Evolutionary conservation across 2,888 invertebrate species (phyloP), one percentile per base, ranked within the genome.

Genomic region (Lottia gigantea): DNA sequence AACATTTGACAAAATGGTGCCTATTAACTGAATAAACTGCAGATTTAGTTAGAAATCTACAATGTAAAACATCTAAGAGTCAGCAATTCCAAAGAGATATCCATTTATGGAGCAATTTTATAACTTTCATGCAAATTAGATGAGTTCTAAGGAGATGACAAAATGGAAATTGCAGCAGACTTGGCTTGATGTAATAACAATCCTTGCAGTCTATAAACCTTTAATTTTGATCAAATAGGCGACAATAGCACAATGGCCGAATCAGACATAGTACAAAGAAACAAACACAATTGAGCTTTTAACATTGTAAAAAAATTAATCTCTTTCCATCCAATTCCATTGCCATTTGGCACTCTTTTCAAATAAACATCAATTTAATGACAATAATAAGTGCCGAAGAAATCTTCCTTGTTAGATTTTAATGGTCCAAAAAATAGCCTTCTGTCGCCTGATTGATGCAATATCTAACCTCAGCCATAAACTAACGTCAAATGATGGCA

Each of bases 221-320:
- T 55, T 55, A 55, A 55, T 55, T 55, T 55, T 19, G 2, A 55
- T 55, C 55, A 55, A 55, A 55, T 55, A 19, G 55, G 14, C 19
- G 23, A 55, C 19, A 55, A 55, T 55, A 19, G 19, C 55, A 55
- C 55, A 55, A 55, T 55, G 55, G 55, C 12, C 11, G 14, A 23
- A 23, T 23, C 55, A 23, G 23, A 23, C 55, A 12, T 12, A 55
- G 19, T 23, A 55, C 19, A 19, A 49, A 55, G 12, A 6, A 2
- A 14, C 19, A 8, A 55, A 19, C 19, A 55, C 55, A 23, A 55
- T 55, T 55, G 55, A 55, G 55, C 55, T 55, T 55, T 55, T 55
- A 55, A 55, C 55, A 55, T 55, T 8, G 19, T 12, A 55, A 19
- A 23, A 55, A 55, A 55, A 55, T 12, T 55, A 2, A 55, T 55